Evolutionary conservation across 2,888 invertebrate species (phyloP), one percentile per base, ranked within the genome.

Genomic region (Beris morrisii): DNA sequence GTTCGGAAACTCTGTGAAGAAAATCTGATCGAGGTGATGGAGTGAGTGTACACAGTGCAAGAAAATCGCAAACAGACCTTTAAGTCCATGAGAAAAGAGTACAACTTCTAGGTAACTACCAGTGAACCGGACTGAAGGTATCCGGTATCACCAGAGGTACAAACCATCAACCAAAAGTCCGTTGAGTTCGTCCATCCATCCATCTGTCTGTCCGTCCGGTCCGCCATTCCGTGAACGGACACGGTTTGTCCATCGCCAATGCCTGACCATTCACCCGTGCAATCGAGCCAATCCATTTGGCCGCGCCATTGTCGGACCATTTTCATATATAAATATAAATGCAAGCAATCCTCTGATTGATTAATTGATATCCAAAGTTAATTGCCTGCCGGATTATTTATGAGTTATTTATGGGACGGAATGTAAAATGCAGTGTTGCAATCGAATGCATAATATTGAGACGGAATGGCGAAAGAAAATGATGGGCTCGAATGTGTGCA

Each of bases 311-410:
- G 65, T 52, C 64, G 31, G 66, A 38, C 56, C 63, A 56, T 48
- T 59, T 66, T 68, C 63, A 65, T 68, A 65, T n/a, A 55, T 32
- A 32, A 22, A 48, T 46, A 46, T 54, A 68, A 68, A 68, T 66
- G 63, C 57, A 68, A 68, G 53, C 50, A 12, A 7, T 59, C 44
- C 59, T 68, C 72, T 75, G 75, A 75, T 75, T 75, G 75, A 75
- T 75, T 75, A 75, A 75, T 75, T 75, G 75, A 75, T 75, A 74
- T 73, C 74, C 73, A 71, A 74, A 75, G 74, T 75, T 75, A 75
- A 75, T 75, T 75, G 75, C 75, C 74, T 75, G 73, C 57, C 73
- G 71, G 73, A 73, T 74, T 73, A 73, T 74, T 73, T 74, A 74
- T 74, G 73, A 73, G 73, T 72, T 73, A 54, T 57, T 65, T 65